These are phyloP conservation scores for Barbus barbus DNA, from an alignment of 2,113 vertebrate species.

Conservation along the genomic window DNA sequence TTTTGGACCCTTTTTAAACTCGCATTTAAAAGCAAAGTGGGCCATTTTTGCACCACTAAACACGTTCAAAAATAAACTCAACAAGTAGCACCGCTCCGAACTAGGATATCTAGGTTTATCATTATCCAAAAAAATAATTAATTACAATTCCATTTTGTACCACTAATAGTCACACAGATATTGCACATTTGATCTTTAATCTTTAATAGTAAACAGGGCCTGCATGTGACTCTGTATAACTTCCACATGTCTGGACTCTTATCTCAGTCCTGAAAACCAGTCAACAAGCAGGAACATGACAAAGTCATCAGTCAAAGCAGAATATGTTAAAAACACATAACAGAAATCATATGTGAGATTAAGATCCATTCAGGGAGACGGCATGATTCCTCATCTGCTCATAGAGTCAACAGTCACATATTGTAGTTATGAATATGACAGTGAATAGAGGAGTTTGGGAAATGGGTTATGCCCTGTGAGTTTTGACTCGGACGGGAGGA, in stretches of 20 bases:
- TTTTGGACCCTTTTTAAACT: not conserved
- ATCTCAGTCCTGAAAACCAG: not conserved
- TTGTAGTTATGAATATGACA: not conserved
- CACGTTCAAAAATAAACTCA: not conserved
- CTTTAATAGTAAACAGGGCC: not conserved
- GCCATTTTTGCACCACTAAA: not conserved
- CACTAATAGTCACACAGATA: not conserved
- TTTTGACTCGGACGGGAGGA: constrained; percentile 19
- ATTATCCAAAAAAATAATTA: not conserved
- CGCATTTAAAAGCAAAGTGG: not conserved
- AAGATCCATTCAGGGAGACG: not conserved
- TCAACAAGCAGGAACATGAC: constrained; percentile 19
- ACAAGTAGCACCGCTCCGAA: not conserved
- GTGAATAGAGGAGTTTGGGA: not conserved
- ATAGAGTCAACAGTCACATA: not conserved
- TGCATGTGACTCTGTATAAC: not conserved
- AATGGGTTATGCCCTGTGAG: not conserved
- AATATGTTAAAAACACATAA: constrained; percentile 1
- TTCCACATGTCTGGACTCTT: not conserved
- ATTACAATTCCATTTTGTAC: not conserved
- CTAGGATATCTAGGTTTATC: not conserved
- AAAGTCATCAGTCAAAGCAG: constrained; percentile 1
- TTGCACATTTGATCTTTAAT: not conserved
- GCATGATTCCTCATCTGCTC: not conserved
- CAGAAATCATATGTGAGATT: not conserved